Evolutionary conservation across 2,888 invertebrate genomes (phyloP).

Genomic region (Tetanocera ferruginea): DNA sequence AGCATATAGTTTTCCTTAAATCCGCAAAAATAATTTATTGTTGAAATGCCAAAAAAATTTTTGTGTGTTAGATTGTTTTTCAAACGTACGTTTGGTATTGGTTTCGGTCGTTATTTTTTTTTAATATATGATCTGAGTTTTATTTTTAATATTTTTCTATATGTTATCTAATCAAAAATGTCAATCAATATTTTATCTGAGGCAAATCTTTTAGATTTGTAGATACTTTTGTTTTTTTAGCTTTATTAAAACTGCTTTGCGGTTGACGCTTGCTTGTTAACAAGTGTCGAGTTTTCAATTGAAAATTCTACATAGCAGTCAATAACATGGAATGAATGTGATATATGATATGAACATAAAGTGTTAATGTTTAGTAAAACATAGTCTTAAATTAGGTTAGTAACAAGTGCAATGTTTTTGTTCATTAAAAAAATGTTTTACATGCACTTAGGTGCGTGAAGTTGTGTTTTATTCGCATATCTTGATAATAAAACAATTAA

Average conservation of each 20-base stretch:
- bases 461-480: too few species aligned
- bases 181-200: too few species aligned
- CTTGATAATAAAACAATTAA: too few species aligned
- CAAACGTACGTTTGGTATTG: neutral
- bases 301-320: neutral
- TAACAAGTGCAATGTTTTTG: too few species aligned
- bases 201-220: neutral
- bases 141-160: too few species aligned
- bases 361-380: neutral
- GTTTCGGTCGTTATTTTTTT: too few species aligned
- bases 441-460: too few species aligned
- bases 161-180: too few species aligned
- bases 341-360: neutral
- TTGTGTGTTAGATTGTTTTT: neutral
- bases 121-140: too few species aligned
- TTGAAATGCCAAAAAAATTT: neutral
- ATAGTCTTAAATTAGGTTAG: too few species aligned
- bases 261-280: constrained; percentile 8
- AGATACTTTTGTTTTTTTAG: neutral
- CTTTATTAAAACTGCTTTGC: neutral
- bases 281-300: neutral
- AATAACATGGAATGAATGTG: neutral
- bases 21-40: neutral
- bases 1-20: constrained; percentile 68
- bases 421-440: too few species aligned